phyloP scores from a whole-genome alignment of 1,140 invertebrate genomes.

The Sycophila sp. region DNA sequence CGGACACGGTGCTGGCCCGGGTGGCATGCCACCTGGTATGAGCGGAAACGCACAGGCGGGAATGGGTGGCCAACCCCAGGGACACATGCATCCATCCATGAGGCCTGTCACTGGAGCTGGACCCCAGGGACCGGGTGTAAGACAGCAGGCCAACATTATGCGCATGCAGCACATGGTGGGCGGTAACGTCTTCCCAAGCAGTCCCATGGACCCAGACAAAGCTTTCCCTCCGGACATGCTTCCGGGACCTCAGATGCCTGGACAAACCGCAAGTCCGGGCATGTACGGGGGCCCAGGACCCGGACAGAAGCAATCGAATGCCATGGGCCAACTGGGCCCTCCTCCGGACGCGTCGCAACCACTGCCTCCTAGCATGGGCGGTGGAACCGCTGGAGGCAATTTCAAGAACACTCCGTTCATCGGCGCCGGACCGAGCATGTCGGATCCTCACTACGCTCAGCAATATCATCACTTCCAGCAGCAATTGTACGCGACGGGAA shows the following conservation, averaged over 20 bases:
- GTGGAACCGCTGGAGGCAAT: constrained; percentile 69
- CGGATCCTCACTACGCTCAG: constrained; percentile 91
- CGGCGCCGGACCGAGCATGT: constrained; percentile 83
- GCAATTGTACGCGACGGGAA: constrained; percentile 91
- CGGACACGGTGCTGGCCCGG: constrained; percentile 63
- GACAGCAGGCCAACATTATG: constrained; percentile 64
- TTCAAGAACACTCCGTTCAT: constrained; percentile 85
- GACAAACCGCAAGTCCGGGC: constrained; percentile 57
- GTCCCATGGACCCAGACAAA: constrained; percentile 64
- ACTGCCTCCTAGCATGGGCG: constrained; percentile 81
- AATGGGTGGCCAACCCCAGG: constrained; percentile 55
- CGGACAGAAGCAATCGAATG: constrained; percentile 58
- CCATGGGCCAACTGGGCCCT: constrained; percentile 67
- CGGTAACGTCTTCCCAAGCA: constrained; percentile 63
- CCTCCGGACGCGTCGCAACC: constrained; percentile 74
- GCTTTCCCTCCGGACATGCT: constrained; percentile 64
- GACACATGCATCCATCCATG: constrained; percentile 59
- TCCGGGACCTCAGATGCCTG: constrained; percentile 46
- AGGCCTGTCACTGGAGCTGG: constrained; percentile 52
- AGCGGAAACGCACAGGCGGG: constrained; percentile 54
- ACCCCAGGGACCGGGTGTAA: constrained; percentile 19
- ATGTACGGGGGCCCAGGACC: constrained; percentile 50
- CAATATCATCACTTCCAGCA: constrained; percentile 97
- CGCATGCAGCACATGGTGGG: constrained; percentile 71
- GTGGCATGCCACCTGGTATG: constrained; percentile 63